Percentiles rank a stretch among this genome's conserved stretches.
Conservation (phyloP, 2,113 vertebrate species). For the Crypturellus undulatus region DNA sequence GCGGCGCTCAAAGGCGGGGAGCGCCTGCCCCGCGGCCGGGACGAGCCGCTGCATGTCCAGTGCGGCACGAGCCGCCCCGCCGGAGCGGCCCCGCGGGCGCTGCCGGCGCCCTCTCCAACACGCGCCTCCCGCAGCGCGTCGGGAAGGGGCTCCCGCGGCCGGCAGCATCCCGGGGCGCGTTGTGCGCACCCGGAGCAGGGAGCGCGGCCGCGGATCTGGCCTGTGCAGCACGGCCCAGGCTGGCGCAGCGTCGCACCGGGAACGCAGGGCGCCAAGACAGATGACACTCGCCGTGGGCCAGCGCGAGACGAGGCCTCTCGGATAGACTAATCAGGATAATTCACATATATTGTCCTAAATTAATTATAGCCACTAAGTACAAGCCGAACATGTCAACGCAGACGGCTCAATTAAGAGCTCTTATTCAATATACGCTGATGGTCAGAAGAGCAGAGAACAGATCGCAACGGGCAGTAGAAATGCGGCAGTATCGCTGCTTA, state of each 20-base stretch:
- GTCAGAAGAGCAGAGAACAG: slow-evolving; percentile 50
- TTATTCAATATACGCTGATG: slow-evolving; percentile 40
- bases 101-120: not conserved
- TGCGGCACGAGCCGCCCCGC: slow-evolving; percentile 32
- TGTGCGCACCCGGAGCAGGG: no score
- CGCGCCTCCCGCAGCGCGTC: not conserved
- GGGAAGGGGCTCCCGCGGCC: not conserved
- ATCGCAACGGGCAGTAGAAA: slow-evolving; percentile 1
- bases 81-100: not conserved
- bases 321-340: slow-evolving; percentile 62
- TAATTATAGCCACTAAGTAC: slow-evolving; percentile 68
- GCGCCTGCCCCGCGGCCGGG: not conserved
- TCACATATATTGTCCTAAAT: slow-evolving; percentile 67
- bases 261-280: not conserved
- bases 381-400: slow-evolving; percentile 48
- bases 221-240: not conserved
- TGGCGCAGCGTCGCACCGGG: slow-evolving; percentile 5
- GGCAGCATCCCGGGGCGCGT: not conserved
- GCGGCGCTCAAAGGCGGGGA: no score
- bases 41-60: slow-evolving; percentile 33
- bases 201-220: no score
- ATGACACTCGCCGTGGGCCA: slow-evolving; percentile 35
- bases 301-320: slow-evolving; percentile 34
- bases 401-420: slow-evolving; percentile 64
- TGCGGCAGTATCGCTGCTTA: not conserved